Evolutionary conservation across 2,113 vertebrate genomes (phyloP), one percentile per base, ranked within the genome.

Genomic region (Carollia perspicillata): DNA sequence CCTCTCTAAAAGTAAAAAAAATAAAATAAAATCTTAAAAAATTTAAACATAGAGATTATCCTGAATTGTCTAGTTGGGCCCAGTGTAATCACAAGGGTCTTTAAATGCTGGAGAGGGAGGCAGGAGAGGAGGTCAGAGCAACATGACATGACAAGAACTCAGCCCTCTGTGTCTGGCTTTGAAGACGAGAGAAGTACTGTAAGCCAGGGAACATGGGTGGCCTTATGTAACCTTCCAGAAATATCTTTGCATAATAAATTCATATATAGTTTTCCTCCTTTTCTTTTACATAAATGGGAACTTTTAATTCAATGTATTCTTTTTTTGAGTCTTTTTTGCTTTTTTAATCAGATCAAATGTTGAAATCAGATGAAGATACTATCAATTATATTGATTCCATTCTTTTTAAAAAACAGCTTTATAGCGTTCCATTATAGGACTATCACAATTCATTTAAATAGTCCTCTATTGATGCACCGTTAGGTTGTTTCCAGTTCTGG

Each of bases 261-360:
- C 20, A 3, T 17, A 6, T 78, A 63, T 58, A 30, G 89, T 95
- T 89, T 9, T 84, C 33, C 30, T 60, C 16, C 33, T 84, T 88
- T 94, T 91, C 68, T 78, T 86, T 94, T 92, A 51, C 30, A 78
- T 60, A 83, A 93, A 81, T 79, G 35, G 30, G 55, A 84, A 10
- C 49, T 81, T 75, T 74, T 92, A 75, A 37, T 66, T 33, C 26
- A 37, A 23, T 81, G 20, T 30, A 88, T 84, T 68, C 55, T 74
- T 58, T 78, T 91, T 22, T 91, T 94, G 66, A 84, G 26, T 47
- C 8, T 26, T 60, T 71, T 89, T 44, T 72, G n/a, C 47, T 71
- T 91, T 95, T 96, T 85, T 2, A 93, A 92, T n/a, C 37, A 65
- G 58, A 7, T 85, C n/a, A 65, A 65, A 7, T 85, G 14, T 94